phyloP scores from a whole-genome alignment of 1,140 invertebrate genomes.

The Maniola jurtina region DNA sequence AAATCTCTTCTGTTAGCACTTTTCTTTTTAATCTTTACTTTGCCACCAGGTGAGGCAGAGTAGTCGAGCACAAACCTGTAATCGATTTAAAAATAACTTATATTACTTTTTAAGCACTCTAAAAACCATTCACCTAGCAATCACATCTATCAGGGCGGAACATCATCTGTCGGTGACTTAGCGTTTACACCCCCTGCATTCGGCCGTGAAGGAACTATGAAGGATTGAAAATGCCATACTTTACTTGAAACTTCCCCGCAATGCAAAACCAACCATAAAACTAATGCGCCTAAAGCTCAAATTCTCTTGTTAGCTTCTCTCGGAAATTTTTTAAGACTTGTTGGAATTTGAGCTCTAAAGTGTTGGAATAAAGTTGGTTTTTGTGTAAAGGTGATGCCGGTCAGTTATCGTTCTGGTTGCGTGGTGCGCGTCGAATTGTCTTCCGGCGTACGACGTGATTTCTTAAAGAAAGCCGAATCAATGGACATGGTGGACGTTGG shows the following conservation, averaged over 20 bases:
- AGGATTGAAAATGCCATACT: constrained; percentile 33
- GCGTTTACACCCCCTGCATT: constrained; percentile 40
- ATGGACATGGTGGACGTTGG: constrained; percentile 71
- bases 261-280: constrained; percentile 34
- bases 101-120: constrained; percentile 20
- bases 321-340: background rate
- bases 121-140: constrained; percentile 40
- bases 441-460: constrained; percentile 75
- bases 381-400: constrained; percentile 33
- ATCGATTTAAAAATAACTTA: background rate
- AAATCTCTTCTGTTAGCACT: too few relatives aligned
- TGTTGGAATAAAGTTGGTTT: constrained; percentile 23
- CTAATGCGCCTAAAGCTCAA: constrained; percentile 5
- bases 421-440: constrained; percentile 69
- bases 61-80: too few relatives aligned
- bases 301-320: constrained; percentile 6
- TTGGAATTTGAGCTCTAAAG: constrained; percentile 23
- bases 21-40: background rate
- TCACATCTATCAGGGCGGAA: constrained; percentile 55
- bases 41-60: background rate
- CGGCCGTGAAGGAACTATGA: constrained; percentile 34
- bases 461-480: constrained; percentile 74
- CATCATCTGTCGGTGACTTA: constrained; percentile 42
- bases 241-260: constrained; percentile 9
- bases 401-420: constrained; percentile 61